phyloP scores from a whole-genome alignment of 2,888 invertebrate species.

The Ophion ventricosus region DNA sequence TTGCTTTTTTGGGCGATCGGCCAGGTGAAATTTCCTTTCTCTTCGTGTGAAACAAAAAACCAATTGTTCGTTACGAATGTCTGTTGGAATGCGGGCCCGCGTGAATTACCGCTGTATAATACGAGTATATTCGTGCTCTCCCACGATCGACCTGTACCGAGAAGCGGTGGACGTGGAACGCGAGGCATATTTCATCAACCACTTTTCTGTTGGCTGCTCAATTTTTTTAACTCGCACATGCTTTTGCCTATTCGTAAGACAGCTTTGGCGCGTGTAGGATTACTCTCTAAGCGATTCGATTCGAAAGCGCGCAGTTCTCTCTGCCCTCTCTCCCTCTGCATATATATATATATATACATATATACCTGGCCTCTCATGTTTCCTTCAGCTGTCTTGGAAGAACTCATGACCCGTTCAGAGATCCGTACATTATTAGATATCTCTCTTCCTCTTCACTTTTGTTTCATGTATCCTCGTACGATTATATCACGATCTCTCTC shows the following conservation, averaged over 20 bases:
- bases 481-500: not conserved
- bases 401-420: slow-evolving; percentile 58
- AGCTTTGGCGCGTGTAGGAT: slow-evolving; percentile 33
- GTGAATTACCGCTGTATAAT: slow-evolving; percentile 12
- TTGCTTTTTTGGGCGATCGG: not conserved
- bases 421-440: slow-evolving; percentile 58
- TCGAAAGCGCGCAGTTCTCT: slow-evolving; percentile 49
- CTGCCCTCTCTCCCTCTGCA: slow-evolving; percentile 1
- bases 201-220: slow-evolving; percentile 51
- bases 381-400: slow-evolving; percentile 48
- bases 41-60: not conserved
- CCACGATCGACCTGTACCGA: slow-evolving; percentile 42
- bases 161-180: slow-evolving; percentile 10
- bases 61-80: slow-evolving; percentile 19
- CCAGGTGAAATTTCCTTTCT: slow-evolving; percentile 2
- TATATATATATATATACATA: not conserved
- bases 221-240: slow-evolving; percentile 12
- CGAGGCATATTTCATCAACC: slow-evolving; percentile 43
- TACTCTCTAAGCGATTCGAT: slow-evolving; percentile 54
- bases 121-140: slow-evolving; percentile 17
- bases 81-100: slow-evolving; percentile 4
- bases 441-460: slow-evolving; percentile 38
- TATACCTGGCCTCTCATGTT: slow-evolving; percentile 40
- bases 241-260: slow-evolving; percentile 5
- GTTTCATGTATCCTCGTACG: slow-evolving; percentile 4